phyloP scores from a whole-genome alignment of 92 coral and sea anemone species.

The Montipora capitata region DNA sequence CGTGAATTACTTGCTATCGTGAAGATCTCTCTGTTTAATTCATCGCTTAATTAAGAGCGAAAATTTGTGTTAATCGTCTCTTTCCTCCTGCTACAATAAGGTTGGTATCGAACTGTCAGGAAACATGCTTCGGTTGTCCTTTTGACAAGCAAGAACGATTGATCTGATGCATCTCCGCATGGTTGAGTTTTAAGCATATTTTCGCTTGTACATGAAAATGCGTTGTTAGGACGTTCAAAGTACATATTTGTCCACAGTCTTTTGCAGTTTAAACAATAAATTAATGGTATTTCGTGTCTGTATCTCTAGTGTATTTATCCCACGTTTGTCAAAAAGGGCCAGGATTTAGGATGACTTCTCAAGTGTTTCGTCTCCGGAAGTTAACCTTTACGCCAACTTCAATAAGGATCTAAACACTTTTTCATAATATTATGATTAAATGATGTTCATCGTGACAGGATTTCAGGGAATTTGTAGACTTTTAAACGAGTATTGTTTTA shows the following conservation, averaged over 20 bases:
- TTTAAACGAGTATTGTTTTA: too few relatives aligned
- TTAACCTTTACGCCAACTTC: neutral
- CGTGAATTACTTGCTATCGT: neutral
- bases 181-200: neutral
- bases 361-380: neutral
- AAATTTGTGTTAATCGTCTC: neutral
- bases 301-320: neutral
- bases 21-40: neutral
- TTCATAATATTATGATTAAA: neutral
- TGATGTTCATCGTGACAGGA: too few relatives aligned
- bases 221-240: neutral
- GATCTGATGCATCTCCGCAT: neutral
- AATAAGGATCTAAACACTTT: neutral
- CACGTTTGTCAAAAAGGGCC: neutral
- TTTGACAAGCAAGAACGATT: neutral
- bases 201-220: neutral
- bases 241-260: neutral
- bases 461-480: too few relatives aligned
- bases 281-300: neutral
- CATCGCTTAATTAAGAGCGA: too few relatives aligned
- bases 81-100: neutral
- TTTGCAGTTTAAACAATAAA: neutral
- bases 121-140: conserved; percentile 14
- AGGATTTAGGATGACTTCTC: neutral
- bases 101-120: neutral